A percentile compares a stretch with the other conserved stretches of the same genome.
Conservation (phyloP, 2,797 vertebrate genomes). For the Chrosomus eos region DNA sequence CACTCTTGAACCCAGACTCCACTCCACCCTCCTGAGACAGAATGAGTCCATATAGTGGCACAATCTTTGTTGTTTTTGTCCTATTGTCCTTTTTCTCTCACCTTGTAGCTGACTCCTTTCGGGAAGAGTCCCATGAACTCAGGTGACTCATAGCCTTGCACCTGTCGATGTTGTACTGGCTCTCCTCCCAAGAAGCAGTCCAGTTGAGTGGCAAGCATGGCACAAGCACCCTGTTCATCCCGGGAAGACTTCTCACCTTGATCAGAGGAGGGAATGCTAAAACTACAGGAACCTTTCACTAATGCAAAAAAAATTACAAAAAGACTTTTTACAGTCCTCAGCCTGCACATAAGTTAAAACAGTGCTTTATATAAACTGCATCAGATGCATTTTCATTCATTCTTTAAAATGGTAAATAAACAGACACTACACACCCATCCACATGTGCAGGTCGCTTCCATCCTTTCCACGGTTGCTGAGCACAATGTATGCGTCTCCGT, state of each 20-base stretch:
- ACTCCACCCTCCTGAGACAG: constrained; percentile 77
- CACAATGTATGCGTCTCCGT: constrained; percentile 79
- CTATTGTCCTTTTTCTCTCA: background rate
- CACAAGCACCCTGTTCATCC: constrained; percentile 88
- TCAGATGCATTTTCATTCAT: background rate
- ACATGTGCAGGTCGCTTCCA: constrained; percentile 75
- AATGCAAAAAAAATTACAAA: background rate
- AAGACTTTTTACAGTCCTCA: background rate
- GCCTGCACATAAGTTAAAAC: background rate
- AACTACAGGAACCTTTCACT: background rate
- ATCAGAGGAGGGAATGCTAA: background rate
- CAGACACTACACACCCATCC: constrained; percentile 72
- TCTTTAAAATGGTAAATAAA: background rate
- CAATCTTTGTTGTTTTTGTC: background rate
- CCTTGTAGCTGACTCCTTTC: constrained; percentile 88
- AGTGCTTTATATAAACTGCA: background rate
- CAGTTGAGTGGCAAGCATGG: constrained; percentile 88
- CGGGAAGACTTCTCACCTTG: constrained; percentile 85
- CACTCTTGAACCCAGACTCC: constrained; percentile 80
- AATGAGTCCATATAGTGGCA: background rate
- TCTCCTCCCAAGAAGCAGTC: constrained; percentile 84
- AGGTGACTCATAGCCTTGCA: constrained; percentile 85
- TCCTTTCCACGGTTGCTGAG: constrained; percentile 71
- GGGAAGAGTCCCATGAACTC: constrained; percentile 90
- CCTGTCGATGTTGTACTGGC: constrained; percentile 85